Conservation (phyloP, 2,888 invertebrate genomes). For the Thymelicus lineola region DNA sequence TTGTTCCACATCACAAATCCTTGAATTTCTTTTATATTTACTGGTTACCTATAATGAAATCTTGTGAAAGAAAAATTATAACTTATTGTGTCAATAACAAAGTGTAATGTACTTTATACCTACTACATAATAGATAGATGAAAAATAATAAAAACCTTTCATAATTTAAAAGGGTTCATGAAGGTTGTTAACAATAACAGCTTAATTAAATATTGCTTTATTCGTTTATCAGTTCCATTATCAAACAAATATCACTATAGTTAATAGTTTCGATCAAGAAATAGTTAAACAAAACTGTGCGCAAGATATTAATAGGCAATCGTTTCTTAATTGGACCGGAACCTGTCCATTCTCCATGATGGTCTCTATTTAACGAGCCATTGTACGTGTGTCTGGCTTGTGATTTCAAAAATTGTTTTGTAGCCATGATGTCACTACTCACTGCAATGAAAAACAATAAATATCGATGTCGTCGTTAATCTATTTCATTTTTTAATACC, state of each 20-base stretch:
- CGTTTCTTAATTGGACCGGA: slow-evolving; percentile 39
- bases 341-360: slow-evolving; percentile 42
- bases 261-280: slow-evolving; percentile 16
- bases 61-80: no score
- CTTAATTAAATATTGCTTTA: no score
- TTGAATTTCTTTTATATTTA: no score
- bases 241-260: not conserved
- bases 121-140: no score
- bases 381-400: slow-evolving; percentile 17
- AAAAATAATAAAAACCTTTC: no score
- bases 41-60: no score
- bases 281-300: slow-evolving; percentile 30
- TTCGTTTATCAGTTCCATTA: not conserved
- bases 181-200: no score
- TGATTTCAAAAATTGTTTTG: slow-evolving; percentile 13
- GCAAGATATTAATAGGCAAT: slow-evolving; percentile 40
- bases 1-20: no score
- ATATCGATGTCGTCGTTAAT: not conserved
- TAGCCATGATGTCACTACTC: not conserved
- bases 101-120: no score
- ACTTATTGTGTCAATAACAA: no score
- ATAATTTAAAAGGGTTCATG: no score
- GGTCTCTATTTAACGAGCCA: slow-evolving; percentile 30
- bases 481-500: no score
- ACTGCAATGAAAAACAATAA: not conserved